phyloP scores from a whole-genome alignment of 1,140 invertebrate genomes.

The Caenorhabditis tropicalis region DNA sequence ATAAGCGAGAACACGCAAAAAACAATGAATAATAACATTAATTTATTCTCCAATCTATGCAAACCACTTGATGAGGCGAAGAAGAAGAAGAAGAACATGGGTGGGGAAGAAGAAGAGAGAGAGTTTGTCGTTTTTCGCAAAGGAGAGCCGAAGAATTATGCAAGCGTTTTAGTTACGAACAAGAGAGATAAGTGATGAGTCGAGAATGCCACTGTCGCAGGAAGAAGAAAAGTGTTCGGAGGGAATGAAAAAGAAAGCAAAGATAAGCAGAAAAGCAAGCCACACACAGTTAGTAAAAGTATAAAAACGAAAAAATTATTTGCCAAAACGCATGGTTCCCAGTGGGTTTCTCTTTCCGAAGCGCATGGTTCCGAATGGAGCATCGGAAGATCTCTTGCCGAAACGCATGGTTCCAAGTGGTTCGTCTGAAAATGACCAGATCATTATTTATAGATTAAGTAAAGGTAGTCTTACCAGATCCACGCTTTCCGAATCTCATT shows the following conservation, averaged over 20 bases:
- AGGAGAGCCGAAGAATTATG: conserved; percentile 15
- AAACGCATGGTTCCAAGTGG: conserved; percentile 71
- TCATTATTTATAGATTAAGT: background rate
- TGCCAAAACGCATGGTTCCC: conserved; percentile 57
- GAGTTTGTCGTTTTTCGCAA: background rate
- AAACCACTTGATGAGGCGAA: conserved; percentile 29
- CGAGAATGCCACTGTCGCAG: background rate
- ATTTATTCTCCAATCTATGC: conserved; percentile 49
- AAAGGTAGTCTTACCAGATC: background rate
- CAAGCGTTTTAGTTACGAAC: background rate
- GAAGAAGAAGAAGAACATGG: background rate
- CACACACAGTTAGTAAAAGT: too few relatives aligned
- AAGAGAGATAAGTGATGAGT: background rate
- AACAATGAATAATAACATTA: conserved; percentile 41
- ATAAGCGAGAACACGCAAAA: background rate
- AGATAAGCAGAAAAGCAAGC: too few relatives aligned
- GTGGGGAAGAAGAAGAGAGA: background rate
- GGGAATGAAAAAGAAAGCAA: background rate
- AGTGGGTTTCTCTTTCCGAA: conserved; percentile 38
- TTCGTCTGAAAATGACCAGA: conserved; percentile 28
- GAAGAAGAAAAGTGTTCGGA: background rate
- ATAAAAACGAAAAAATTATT: background rate
- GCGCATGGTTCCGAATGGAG: conserved; percentile 56
- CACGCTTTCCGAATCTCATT: conserved; percentile 70
- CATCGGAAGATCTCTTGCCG: conserved; percentile 56